Percentiles rank a stretch among this genome's conserved stretches.
phyloP scores from a whole-genome alignment of 2,113 vertebrate species.

The Mixornis gularis region DNA sequence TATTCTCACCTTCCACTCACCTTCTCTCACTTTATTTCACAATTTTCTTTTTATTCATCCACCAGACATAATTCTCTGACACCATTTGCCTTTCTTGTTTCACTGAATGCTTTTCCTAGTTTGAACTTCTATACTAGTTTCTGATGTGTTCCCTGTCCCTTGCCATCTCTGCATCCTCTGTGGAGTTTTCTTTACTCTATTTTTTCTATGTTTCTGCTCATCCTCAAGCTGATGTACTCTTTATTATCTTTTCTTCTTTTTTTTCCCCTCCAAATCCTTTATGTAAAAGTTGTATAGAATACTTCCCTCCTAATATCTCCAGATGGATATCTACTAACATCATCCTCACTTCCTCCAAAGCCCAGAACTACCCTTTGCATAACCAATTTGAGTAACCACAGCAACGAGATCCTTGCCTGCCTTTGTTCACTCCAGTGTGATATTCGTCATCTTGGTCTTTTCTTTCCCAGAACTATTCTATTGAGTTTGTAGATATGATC shows the following conservation, averaged over 20 bases:
- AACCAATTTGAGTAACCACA: neutral
- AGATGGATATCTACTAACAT: neutral
- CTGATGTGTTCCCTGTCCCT: neutral
- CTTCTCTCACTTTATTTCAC: neutral
- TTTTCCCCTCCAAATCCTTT: neutral
- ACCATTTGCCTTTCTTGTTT: neutral
- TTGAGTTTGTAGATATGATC: neutral
- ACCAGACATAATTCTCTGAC: neutral
- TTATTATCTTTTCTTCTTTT: neutral
- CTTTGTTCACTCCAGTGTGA: neutral
- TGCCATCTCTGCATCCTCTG: neutral
- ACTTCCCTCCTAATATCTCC: neutral
- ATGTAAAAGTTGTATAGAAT: neutral
- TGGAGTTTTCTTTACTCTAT: neutral
- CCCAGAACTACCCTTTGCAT: neutral
- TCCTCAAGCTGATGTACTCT: neutral
- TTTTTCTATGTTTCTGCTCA: neutral
- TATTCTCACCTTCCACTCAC: neutral
- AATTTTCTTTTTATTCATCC: neutral
- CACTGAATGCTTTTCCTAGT: neutral
- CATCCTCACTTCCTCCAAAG: neutral
- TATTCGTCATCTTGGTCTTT: neutral
- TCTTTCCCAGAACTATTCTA: neutral
- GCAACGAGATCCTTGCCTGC: neutral
- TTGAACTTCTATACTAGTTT: neutral